Base-by-base conservation (phyloP, 2,113 vertebrate species). In the Rhegmatorhina hoffmannsi region DNA sequence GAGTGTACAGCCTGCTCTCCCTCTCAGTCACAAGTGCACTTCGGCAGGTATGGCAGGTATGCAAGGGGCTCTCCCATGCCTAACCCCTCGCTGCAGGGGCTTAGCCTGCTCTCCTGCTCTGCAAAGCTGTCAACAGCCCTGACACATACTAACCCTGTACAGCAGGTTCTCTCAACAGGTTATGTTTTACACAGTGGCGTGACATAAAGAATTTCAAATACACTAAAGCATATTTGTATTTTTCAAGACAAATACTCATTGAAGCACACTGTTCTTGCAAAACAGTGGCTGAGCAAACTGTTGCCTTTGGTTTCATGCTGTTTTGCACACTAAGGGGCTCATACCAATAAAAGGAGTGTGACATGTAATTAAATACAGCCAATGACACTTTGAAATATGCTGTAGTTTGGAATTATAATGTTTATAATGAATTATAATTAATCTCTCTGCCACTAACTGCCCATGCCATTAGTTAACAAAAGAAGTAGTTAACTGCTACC, bases 211-310 rank as follows among this genome's bases (percentile, higher is more conserved):
- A 90, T 94, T 79, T 83, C 88, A 58, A 38, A 24, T 58, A 52
- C 3, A 6, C 66, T 79, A 5, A 81, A 90, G 81, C 28, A 66
- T 6, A 40, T 82, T 90, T 64, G 1, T 0, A 28, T 31, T 91
- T 96, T 83, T 93, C 79, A 92, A 94, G 80, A 29, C 31, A 96
- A 95, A 79, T 82, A 87, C 73, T 66, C 28, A 23, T 4, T 46
- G 85, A 89, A 93, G 76, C 28, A 60, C 31, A 15, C 2, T 23
- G 26, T 20, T 80, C 78, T 80, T 52, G n/a, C 49, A 66, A 58
- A 87, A 53, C 18, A 67, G 68, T 1, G 3, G 17, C 64, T 86
- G 66, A 73, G 53, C 78, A 90, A 85, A 52, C 34, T 21, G 43
- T 4, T 86, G 40, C 55, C 62, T 49, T 44, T 75, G 62, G 36